Base-by-base conservation (phyloP, 2,797 vertebrate species). In the Mus spretus region DNA sequence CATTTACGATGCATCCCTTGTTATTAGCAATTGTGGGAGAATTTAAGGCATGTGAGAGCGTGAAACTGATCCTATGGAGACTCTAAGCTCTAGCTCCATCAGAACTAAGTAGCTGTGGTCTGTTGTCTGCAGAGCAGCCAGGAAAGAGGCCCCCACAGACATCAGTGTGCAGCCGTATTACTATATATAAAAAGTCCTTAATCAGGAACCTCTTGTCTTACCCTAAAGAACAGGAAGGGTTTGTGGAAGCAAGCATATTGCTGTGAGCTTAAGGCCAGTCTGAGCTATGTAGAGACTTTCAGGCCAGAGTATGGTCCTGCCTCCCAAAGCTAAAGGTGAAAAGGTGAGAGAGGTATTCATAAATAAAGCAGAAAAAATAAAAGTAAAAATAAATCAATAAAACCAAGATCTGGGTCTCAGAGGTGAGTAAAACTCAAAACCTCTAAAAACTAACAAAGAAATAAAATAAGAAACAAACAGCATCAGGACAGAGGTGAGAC, bases 241-340 rank as follows among this genome's bases (percentile, higher is more conserved):
- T 15, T 40, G 37, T 24, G 9, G 12, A 37, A 20, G 74, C 10
- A 37, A 26, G 65, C 8, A 26, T 4, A 20, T 1, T 31, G n/a
- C 53, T 31, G 67, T 8, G n/a, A 88, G n/a, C n/a, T 57, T 14
- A 40, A 88, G 70, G 67, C n/a, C 85, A 88, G 11, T n/a, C 85
- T 40, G 24, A 26, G 67, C 47, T 53, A 19, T 0, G 5, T 17
- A 40, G 67, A 55, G 50, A 87, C 34, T 37, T n/a, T 37, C 22
- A 72, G 85, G 34, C 34, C 50, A 70, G 83, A n/a, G 4, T 1
- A 7, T 53, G 31, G 31, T 9, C 34, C 34, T 53, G 63, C n/a
- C 47, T 86, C 47, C 70, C 84, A 86, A 86, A 86, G n/a, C 84
- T 50, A 74, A 57, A 74, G 70, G 50, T 74, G 67, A 28, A 40